Percentiles rank a stretch among this genome's conserved stretches.
Evolutionary conservation across 2,113 vertebrate species (phyloP).

Genomic region (Axis porcinus): DNA sequence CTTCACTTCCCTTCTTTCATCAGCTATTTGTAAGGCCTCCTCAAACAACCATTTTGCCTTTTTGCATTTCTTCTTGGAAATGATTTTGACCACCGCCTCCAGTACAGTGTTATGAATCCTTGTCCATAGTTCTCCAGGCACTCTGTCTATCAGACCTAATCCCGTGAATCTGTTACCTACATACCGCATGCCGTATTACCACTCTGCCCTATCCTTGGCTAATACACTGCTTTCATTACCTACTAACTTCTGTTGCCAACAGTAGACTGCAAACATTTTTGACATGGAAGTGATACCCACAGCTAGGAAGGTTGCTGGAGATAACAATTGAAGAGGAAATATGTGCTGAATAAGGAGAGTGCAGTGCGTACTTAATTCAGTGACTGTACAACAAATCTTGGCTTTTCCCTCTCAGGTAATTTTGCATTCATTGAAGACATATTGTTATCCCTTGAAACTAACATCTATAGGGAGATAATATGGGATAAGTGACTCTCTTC

Average conservation of each 20-base stretch:
- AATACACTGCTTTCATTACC: neutral
- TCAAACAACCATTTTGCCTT: no score
- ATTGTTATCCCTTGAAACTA: neutral
- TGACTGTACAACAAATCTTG: neutral
- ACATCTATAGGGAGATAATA: neutral
- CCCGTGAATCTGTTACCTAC: no score
- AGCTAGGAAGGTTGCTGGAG: neutral
- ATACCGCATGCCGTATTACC: neutral
- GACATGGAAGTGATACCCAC: neutral
- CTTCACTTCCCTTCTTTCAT: no score
- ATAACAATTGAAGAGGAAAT: neutral
- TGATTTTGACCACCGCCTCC: no score
- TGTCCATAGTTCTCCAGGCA: no score
- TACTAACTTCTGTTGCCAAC: neutral
- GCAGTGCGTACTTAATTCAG: neutral
- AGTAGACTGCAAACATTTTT: neutral
- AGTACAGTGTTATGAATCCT: no score
- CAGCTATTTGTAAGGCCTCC: no score
- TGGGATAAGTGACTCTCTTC: neutral
- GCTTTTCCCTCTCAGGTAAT: neutral
- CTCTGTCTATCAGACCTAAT: no score
- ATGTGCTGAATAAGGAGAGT: neutral
- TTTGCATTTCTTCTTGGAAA: no score
- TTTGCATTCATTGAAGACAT: neutral
- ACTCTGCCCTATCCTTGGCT: no score